phyloP scores from a whole-genome alignment of 1,140 invertebrate species.

The Pantala flavescens region DNA sequence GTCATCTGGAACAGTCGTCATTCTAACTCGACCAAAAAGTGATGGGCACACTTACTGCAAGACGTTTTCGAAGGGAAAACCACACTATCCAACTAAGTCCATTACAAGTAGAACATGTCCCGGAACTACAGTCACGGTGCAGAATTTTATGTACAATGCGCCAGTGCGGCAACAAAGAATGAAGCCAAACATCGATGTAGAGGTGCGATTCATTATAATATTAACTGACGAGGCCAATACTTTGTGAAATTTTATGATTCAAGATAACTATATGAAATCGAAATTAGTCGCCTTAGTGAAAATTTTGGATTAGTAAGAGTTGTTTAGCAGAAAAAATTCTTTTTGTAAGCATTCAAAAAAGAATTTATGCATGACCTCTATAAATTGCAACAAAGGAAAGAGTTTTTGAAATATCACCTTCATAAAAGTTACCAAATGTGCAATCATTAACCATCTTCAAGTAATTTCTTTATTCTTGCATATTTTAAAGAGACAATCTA shows the following conservation, averaged over 20 bases:
- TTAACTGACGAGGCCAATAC: not conserved
- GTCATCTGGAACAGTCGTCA: constrained; percentile 41
- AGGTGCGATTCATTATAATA: constrained; percentile 23
- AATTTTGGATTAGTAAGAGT: too few relatives aligned
- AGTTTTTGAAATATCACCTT: too few relatives aligned
- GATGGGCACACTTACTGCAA: constrained; percentile 38
- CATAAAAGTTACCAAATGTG: too few relatives aligned
- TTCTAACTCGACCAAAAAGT: constrained; percentile 38
- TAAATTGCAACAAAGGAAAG: too few relatives aligned
- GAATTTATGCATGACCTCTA: too few relatives aligned
- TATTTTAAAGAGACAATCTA: too few relatives aligned
- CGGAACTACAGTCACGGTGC: constrained; percentile 53
- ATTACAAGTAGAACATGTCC: constrained; percentile 37
- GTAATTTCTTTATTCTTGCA: too few relatives aligned
- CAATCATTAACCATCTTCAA: too few relatives aligned
- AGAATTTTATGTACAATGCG: constrained; percentile 48
- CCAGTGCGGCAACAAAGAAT: constrained; percentile 47
- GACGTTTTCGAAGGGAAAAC: constrained; percentile 37
- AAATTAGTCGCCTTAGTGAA: too few relatives aligned
- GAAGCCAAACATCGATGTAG: constrained; percentile 42
- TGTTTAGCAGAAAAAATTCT: too few relatives aligned
- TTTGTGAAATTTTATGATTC: not conserved
- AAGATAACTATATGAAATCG: not conserved
- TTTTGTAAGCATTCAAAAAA: too few relatives aligned
- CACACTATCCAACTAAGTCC: constrained; percentile 28